Conservation (phyloP, 2,113 vertebrate genomes). For the Xiphorhynchus elegans region DNA sequence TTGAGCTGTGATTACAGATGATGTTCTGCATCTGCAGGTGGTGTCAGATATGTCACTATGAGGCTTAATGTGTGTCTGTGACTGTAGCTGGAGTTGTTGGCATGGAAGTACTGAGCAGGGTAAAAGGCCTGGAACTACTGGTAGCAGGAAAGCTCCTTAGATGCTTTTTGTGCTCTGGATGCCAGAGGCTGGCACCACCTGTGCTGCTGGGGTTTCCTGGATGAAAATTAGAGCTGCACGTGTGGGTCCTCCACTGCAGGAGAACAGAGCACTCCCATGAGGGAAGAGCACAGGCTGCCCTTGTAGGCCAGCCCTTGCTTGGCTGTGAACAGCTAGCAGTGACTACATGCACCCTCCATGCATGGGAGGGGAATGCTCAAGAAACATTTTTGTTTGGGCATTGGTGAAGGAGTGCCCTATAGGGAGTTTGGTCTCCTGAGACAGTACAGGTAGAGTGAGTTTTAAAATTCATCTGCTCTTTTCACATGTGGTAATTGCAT, state of each 20-base stretch:
- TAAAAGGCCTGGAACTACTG: background rate
- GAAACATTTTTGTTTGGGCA: background rate
- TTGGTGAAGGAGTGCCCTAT: background rate
- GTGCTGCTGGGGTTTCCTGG: background rate
- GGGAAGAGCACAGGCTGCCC: background rate
- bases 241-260: background rate
- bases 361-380: rapidly evolving
- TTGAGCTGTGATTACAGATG: background rate
- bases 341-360: rapidly evolving
- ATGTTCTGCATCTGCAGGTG: rapidly evolving
- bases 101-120: background rate
- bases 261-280: rapidly evolving
- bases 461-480: background rate
- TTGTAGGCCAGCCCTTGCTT: background rate
- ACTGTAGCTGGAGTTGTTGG: background rate
- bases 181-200: background rate
- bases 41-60: background rate
- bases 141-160: background rate
- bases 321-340: rapidly evolving
- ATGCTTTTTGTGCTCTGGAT: background rate
- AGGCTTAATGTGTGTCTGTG: rapidly evolving
- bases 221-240: background rate
- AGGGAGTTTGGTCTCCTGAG: background rate
- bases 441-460: background rate
- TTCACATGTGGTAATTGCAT: background rate